Evolutionary conservation across 2,888 invertebrate species (phyloP).

Genomic region (Acanthopleura granulata): DNA sequence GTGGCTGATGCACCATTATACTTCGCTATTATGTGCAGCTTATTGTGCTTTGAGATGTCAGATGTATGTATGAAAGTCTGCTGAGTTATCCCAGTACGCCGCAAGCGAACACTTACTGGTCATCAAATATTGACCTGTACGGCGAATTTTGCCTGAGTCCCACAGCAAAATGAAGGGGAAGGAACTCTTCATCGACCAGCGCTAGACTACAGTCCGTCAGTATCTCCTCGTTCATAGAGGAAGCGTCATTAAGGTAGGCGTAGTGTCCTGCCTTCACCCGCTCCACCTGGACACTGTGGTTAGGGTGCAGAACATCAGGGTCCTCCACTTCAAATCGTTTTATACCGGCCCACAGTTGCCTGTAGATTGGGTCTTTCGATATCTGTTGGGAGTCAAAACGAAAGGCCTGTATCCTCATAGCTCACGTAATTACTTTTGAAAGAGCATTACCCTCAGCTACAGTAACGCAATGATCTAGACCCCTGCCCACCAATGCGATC

Average conservation of each 20-base stretch:
- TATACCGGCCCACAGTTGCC: slow-evolving; percentile 41
- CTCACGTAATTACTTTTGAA: no score
- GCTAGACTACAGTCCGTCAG: slow-evolving; percentile 21
- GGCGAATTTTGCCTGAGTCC: slow-evolving; percentile 25
- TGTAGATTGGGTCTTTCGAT: slow-evolving; percentile 34
- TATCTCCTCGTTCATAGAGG: slow-evolving; percentile 20
- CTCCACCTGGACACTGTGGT: slow-evolving; percentile 36
- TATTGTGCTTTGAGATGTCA: no score
- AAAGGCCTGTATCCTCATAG: no score
- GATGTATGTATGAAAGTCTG: no score
- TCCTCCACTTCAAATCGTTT: slow-evolving; percentile 39
- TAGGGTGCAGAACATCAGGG: slow-evolving; percentile 38
- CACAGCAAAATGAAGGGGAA: slow-evolving; percentile 26
- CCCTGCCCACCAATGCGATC: no score
- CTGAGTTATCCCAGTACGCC: no score
- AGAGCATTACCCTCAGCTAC: no score
- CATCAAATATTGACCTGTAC: slow-evolving; percentile 14
- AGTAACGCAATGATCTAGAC: no score
- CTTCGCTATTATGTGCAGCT: no score
- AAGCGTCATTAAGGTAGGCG: slow-evolving; percentile 25
- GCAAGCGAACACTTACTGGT: slow-evolving; percentile 5
- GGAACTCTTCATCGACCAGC: slow-evolving; percentile 22
- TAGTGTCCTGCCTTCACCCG: slow-evolving; percentile 35
- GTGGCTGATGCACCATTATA: no score
- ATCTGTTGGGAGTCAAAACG: slow-evolving; percentile 29